Percentiles rank a stretch among this genome's conserved stretches.
Conservation (phyloP, 2,888 invertebrate genomes). For the Beris chalybata region DNA sequence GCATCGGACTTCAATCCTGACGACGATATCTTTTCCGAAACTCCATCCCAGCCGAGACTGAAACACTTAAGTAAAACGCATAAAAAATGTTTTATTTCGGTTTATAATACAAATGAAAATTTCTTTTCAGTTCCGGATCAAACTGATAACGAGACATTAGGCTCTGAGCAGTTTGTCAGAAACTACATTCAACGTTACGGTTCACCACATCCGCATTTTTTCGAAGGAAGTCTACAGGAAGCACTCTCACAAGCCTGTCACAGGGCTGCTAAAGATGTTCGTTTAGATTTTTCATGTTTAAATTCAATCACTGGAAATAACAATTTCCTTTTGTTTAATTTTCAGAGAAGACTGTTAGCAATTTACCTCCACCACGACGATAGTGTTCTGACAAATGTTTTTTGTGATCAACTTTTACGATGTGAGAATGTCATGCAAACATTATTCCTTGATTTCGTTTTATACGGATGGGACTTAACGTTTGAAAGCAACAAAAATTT, state of each 20-base stretch:
- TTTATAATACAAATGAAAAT: conserved; percentile 16
- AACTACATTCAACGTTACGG: conserved; percentile 81
- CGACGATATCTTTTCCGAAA: conserved; percentile 84
- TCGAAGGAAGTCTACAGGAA: conserved; percentile 86
- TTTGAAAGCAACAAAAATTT: conserved; percentile 81
- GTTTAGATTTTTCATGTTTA: conserved; percentile 41
- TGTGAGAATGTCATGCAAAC: conserved; percentile 89
- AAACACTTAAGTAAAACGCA: conserved; percentile 71
- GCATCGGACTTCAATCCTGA: conserved; percentile 81
- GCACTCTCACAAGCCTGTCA: conserved; percentile 88
- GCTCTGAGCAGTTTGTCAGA: conserved; percentile 82
- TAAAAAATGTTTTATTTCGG: neutral
- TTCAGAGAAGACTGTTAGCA: conserved; percentile 87
- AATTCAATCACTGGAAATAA: neutral
- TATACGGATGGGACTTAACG: conserved; percentile 98
- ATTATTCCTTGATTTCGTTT: conserved; percentile 84
- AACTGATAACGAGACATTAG: conserved; percentile 81
- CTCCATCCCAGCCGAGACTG: conserved; percentile 68
- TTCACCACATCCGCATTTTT: conserved; percentile 84
- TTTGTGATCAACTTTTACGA: conserved; percentile 92
- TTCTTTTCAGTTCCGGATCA: conserved; percentile 76
- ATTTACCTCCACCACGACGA: conserved; percentile 96
- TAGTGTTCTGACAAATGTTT: conserved; percentile 94
- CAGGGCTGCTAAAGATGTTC: conserved; percentile 87
- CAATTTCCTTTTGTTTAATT: conserved; percentile 39